phyloP scores from a whole-genome alignment of 2,888 invertebrate species.

The Gibbula magus region DNA sequence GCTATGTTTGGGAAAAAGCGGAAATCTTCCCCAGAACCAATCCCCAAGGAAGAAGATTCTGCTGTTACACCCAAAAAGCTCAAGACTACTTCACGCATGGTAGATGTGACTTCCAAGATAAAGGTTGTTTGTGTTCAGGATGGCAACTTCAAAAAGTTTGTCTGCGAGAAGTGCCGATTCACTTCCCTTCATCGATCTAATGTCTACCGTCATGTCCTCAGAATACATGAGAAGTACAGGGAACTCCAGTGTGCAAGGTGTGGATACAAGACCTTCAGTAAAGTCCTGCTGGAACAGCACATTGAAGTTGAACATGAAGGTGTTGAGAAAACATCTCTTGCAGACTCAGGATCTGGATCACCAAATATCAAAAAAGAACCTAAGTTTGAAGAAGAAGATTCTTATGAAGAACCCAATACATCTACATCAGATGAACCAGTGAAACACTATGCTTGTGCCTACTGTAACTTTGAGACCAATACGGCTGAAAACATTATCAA shows the following conservation, averaged over 20 bases:
- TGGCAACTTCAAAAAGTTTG: slow-evolving; percentile 38
- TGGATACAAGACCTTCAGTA: slow-evolving; percentile 46
- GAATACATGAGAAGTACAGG: slow-evolving; percentile 47
- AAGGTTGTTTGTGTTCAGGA: slow-evolving; percentile 42
- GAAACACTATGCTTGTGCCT: slow-evolving; percentile 27
- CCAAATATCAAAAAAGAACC: background rate
- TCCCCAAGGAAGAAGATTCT: background rate
- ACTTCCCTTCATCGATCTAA: slow-evolving; percentile 48
- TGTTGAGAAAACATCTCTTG: background rate
- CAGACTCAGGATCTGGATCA: background rate
- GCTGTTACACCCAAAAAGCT: slow-evolving; percentile 23
- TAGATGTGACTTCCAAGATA: slow-evolving; percentile 45
- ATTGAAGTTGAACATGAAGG: slow-evolving; percentile 33
- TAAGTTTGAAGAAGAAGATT: background rate
- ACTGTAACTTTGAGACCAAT: slow-evolving; percentile 31
- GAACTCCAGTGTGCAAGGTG: slow-evolving; percentile 42
- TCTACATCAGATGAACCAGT: background rate
- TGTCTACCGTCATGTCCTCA: slow-evolving; percentile 44
- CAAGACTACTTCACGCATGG: slow-evolving; percentile 24
- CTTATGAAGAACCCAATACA: background rate
- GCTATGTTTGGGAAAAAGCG: slow-evolving; percentile 45
- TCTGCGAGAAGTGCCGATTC: slow-evolving; percentile 46
- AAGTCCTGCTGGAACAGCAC: slow-evolving; percentile 42
- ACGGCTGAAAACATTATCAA: slow-evolving; percentile 23
- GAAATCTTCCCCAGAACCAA: background rate